phyloP scores from a whole-genome alignment of 2,797 vertebrate genomes.

The Labroides dimidiatus region DNA sequence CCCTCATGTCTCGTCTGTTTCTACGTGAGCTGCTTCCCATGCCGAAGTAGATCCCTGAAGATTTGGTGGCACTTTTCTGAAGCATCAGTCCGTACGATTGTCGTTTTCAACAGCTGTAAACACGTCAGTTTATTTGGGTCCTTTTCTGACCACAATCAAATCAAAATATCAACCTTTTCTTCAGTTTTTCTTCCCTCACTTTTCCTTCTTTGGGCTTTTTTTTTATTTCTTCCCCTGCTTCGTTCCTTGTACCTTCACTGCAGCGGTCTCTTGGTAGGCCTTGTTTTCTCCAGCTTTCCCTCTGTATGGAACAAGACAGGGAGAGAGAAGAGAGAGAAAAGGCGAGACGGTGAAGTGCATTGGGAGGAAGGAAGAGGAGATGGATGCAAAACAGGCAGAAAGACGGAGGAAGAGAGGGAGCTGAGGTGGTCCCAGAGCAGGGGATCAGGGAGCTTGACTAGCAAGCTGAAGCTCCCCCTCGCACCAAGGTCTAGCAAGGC shows the following conservation, averaged over 20 bases:
- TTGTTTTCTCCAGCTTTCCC: slow-evolving; percentile 49
- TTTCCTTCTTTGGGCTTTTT: slow-evolving; percentile 1
- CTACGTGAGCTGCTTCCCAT: slow-evolving; percentile 22
- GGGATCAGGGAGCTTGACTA: slow-evolving; percentile 52
- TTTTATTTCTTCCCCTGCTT: neutral
- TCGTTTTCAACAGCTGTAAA: slow-evolving; percentile 11
- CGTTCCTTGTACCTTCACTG: slow-evolving; percentile 24
- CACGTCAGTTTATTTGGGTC: slow-evolving; percentile 4
- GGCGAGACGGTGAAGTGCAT: slow-evolving; percentile 44
- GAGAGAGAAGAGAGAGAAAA: slow-evolving; percentile 48
- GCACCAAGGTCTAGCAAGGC: slow-evolving; percentile 44
- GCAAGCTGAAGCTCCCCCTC: slow-evolving; percentile 50
- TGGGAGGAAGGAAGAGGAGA: slow-evolving; percentile 60
- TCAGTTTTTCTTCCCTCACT: too few species aligned
- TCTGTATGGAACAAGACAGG: slow-evolving; percentile 43
- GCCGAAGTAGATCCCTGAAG: slow-evolving; percentile 23
- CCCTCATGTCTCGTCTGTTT: slow-evolving; percentile 14
- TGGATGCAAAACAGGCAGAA: slow-evolving; percentile 68
- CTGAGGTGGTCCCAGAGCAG: slow-evolving; percentile 57
- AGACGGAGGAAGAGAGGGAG: slow-evolving; percentile 61
- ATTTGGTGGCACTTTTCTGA: slow-evolving; percentile 10
- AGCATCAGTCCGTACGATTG: neutral
- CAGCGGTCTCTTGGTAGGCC: slow-evolving; percentile 43
- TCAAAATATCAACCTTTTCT: too few species aligned
- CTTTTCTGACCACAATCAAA: slow-evolving; percentile 2